phyloP scores from a whole-genome alignment of 2,888 invertebrate genomes.

The Bimastos eiseni region DNA sequence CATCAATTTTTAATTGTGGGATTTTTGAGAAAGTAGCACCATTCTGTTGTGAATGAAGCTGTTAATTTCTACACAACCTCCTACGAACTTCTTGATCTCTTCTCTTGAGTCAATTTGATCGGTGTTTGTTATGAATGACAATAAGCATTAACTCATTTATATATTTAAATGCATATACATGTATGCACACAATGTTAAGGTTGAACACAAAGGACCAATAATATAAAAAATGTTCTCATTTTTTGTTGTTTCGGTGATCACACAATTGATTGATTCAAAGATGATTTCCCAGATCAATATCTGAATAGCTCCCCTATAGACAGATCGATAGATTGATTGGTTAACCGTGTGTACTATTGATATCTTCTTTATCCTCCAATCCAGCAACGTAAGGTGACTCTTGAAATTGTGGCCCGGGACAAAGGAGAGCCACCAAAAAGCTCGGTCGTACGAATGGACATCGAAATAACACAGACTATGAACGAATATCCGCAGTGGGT shows the following conservation, averaged over 20 bases:
- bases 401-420: slow-evolving; percentile 97
- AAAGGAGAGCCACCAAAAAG: slow-evolving; percentile 92
- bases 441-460: slow-evolving; percentile 94
- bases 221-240: background rate
- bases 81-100: too few species aligned
- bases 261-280: background rate
- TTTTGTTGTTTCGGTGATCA: background rate
- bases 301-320: too few species aligned
- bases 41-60: too few species aligned
- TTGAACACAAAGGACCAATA: too few species aligned
- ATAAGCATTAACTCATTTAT: too few species aligned
- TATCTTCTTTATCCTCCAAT: background rate
- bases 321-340: too few species aligned
- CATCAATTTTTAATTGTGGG: background rate
- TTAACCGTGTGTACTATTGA: background rate
- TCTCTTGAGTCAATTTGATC: background rate
- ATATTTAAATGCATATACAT: too few species aligned
- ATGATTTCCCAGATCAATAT: too few species aligned
- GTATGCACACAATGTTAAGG: too few species aligned
- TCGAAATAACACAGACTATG: slow-evolving; percentile 79
- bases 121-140: too few species aligned
- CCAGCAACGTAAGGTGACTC: slow-evolving; percentile 43
- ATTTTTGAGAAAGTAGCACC: background rate
- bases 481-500: slow-evolving; percentile 47
- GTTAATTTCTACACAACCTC: background rate